phyloP scores from a whole-genome alignment of 2,113 vertebrate genomes.

The Monarcha castaneiventris region DNA sequence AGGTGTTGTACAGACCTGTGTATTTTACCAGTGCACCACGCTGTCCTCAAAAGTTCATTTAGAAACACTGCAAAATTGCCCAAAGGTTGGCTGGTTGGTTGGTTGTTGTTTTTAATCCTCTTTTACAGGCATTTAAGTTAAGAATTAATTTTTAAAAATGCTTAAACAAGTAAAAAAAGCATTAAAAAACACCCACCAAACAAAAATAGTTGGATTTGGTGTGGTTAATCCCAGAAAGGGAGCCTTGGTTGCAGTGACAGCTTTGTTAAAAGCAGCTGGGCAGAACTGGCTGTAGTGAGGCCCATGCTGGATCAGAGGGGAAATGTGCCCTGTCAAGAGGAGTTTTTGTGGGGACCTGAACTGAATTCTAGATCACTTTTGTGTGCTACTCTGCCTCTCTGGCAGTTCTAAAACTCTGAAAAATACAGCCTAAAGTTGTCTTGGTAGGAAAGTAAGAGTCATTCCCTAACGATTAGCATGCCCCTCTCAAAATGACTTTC shows the following conservation, averaged over 20 bases:
- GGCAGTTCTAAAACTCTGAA: neutral
- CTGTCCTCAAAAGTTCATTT: neutral
- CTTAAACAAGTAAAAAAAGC: neutral
- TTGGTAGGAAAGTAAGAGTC: neutral
- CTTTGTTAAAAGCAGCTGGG: neutral
- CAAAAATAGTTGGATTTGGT: neutral
- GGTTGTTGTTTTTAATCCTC: neutral
- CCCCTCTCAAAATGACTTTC: neutral
- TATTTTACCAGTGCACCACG: neutral
- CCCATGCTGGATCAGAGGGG: neutral
- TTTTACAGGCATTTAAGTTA: neutral
- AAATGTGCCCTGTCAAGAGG: neutral
- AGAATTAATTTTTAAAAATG: neutral
- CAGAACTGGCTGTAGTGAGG: neutral
- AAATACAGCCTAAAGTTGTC: neutral
- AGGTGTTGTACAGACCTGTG: neutral
- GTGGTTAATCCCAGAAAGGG: neutral
- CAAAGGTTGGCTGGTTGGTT: too few relatives aligned
- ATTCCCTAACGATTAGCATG: neutral
- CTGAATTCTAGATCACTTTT: neutral
- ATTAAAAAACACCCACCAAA: rapidly evolving
- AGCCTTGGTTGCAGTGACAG: neutral
- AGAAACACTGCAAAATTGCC: neutral
- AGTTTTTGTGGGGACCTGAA: neutral
- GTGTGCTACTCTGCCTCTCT: neutral